Evolutionary conservation across 2,888 invertebrate genomes (phyloP).

Genomic region (Ochropacha duplaris): DNA sequence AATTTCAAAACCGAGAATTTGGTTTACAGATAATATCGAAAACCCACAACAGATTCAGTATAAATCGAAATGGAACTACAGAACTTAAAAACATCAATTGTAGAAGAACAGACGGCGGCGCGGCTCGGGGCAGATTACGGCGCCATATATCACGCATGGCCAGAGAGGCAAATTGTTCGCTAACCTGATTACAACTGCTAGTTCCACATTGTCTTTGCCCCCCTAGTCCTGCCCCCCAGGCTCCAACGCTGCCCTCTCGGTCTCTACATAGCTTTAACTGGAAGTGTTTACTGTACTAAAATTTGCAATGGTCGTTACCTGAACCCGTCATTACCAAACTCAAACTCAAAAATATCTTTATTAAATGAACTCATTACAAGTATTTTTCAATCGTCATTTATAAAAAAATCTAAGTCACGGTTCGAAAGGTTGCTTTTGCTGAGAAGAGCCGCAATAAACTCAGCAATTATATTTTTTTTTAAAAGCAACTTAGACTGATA

Average conservation of each 20-base stretch:
- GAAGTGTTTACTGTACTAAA: not conserved
- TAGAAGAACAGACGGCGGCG: conserved; percentile 36
- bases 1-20: not conserved
- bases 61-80: conserved; percentile 14
- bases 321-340: no score
- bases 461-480: no score
- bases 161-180: conserved; percentile 90
- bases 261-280: conserved; percentile 24
- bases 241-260: not conserved
- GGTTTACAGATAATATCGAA: not conserved
- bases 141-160: conserved; percentile 85
- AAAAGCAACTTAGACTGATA: no score
- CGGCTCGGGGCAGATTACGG: conserved; percentile 53
- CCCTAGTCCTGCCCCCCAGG: conserved; percentile 31
- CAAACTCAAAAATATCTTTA: no score
- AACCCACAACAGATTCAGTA: not conserved
- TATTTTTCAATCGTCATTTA: no score
- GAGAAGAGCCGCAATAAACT: no score
- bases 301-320: not conserved
- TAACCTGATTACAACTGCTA: conserved; percentile 89
- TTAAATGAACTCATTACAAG: no score
- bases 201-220: conserved; percentile 76
- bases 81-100: conserved; percentile 30
- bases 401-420: no score
- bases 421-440: no score